These are phyloP conservation scores for Harlomillsia oculata DNA, from an alignment of 1,140 invertebrate species.

Conservation along the genomic window DNA sequence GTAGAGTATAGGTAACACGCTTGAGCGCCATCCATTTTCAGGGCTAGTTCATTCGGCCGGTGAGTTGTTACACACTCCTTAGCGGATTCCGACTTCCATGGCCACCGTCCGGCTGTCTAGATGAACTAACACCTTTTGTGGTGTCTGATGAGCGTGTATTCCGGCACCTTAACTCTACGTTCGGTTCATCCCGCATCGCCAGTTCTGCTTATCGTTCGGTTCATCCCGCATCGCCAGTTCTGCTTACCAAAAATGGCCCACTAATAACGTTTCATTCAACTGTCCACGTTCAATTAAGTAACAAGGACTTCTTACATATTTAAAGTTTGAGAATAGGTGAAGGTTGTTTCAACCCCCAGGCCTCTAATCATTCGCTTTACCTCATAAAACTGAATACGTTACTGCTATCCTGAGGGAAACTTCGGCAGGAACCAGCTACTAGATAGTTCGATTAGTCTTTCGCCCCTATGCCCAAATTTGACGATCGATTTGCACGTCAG, in stretches of 20 bases:
- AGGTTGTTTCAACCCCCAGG: conserved; percentile 61
- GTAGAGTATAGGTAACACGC: conserved; percentile 48
- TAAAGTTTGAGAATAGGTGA: conserved; percentile 84
- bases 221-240: conserved; percentile 82
- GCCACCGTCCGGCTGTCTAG: conserved; percentile 78
- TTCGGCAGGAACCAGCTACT: conserved; percentile 83
- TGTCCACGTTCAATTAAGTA: conserved; percentile 53
- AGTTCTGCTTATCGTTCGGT: conserved; percentile 73
- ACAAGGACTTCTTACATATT: conserved; percentile 66
- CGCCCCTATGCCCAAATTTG: conserved; percentile 79
- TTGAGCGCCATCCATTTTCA: conserved; percentile 83
- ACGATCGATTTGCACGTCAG: conserved; percentile 88
- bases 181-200: conserved; percentile 77
- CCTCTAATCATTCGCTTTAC: conserved; percentile 83
- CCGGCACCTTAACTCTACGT: conserved; percentile 61
- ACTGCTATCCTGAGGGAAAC: conserved; percentile 80
- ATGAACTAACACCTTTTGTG: conserved; percentile 76
- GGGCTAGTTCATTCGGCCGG: conserved; percentile 77
- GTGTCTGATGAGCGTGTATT: conserved; percentile 61
- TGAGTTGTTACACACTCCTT: conserved; percentile 84
- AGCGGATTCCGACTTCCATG: conserved; percentile 82
- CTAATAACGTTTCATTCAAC: conserved; percentile 54
- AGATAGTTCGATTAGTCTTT: conserved; percentile 89
- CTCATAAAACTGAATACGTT: conserved; percentile 53
- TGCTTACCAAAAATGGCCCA: conserved; percentile 86